Base-by-base conservation (phyloP, 1,140 invertebrate species). In the Planococcus citri region DNA sequence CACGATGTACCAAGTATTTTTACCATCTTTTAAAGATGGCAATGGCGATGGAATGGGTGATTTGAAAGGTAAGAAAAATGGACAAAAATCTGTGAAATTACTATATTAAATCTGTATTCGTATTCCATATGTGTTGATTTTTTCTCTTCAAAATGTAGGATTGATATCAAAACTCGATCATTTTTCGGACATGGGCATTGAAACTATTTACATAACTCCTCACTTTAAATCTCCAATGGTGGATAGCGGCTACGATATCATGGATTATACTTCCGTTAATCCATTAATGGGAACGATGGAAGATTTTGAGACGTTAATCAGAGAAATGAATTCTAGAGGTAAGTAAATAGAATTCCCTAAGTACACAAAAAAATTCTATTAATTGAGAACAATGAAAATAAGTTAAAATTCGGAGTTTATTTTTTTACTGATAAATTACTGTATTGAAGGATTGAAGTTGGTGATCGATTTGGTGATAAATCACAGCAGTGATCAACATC, bases 391-490 rank as follows among this genome's bases (percentile, higher is more conserved):
- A 8, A 37, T 37, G 33, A 37, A 37, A 37, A 37, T 37, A 6
- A 8, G 33, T 37, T 8, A 14, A 6, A 37, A 6, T 37, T 37
- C 33, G 33, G 14, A 6, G 14, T 8, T 6, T 51, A 51, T 20
- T 51, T 51, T 51, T 51, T 6, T 33, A 6, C 29, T 3, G 4
- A 33, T 33, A 6, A 3, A 6, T 33, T 33, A 33, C 29, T 12
- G 17, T 14, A 37, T 68, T 78, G 22, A 73, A 88, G 90, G 84
- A 69, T 82, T 94, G 29, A 89, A 88, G 77, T 76, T 94, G 1
- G 80, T 95, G 17, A 76, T 94, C 77, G 92, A 95, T 76, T 86
- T 94, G 74, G 87, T 94, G n/a, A 90, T 91, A 1, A 94, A 94
- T 79, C 90, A 94, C 76, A 87, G 88, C 0, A 91, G 89, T 73